Percentiles rank a stretch among this genome's conserved stretches.
phyloP scores from a whole-genome alignment of 2,797 vertebrate species.

The Diplodus sargus region DNA sequence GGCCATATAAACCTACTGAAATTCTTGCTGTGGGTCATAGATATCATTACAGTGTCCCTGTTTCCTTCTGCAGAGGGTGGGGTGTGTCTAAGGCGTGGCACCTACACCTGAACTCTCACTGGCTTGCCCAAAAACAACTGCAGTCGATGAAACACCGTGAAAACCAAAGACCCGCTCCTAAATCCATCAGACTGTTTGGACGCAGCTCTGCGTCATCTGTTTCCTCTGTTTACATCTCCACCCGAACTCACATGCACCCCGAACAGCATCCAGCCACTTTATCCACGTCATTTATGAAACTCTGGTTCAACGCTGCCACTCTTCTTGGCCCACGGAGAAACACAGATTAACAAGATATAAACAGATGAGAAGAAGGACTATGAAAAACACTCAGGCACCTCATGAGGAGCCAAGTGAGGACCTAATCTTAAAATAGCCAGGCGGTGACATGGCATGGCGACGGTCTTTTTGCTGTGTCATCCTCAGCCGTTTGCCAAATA shows the following conservation, averaged over 20 bases:
- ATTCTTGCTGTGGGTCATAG: not conserved
- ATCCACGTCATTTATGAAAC: constrained; percentile 15
- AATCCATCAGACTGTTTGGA: not conserved
- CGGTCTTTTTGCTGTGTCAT: constrained; percentile 62
- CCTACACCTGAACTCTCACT: not conserved
- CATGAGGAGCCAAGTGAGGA: constrained; percentile 38
- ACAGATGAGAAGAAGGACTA: constrained; percentile 23
- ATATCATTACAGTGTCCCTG: not conserved
- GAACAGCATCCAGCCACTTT: constrained; percentile 17
- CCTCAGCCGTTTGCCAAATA: constrained; percentile 58
- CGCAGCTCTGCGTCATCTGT: not conserved
- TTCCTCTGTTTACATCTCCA: constrained; percentile 5
- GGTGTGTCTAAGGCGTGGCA: not conserved
- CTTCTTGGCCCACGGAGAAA: constrained; percentile 7
- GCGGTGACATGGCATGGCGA: constrained; percentile 25
- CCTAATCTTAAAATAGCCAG: constrained; percentile 63
- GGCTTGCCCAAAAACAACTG: not conserved
- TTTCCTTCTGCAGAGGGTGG: not conserved
- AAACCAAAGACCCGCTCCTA: not conserved
- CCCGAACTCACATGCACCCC: not conserved
- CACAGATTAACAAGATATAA: constrained; percentile 45
- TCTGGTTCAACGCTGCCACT: constrained; percentile 10
- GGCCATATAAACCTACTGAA: not conserved
- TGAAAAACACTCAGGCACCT: constrained; percentile 20
- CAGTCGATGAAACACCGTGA: not conserved